Base-by-base conservation (phyloP, 2,113 vertebrate genomes). In the Spea multiplicata region DNA sequence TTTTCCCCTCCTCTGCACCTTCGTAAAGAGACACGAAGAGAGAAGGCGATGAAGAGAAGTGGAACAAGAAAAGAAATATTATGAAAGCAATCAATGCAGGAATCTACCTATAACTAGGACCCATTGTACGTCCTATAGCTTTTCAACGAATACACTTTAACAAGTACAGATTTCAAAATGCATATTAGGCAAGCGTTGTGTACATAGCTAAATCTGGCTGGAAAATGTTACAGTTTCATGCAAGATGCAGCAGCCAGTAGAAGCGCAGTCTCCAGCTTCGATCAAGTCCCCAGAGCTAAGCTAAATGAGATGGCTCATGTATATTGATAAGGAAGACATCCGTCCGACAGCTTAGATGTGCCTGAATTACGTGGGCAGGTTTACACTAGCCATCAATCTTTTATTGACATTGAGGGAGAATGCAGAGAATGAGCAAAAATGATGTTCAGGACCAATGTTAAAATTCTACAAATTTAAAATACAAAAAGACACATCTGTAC, bases 1-100 rank as follows among this genome's bases (percentile, higher is more conserved):
- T 97, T 95, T 91, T 93, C 92, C 89, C 91, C 92, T 93, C 91
- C 91, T 85, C 89, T 86, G 88, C 90, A 93, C 91, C 93, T 95
- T 89, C 84, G 83, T 45, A 81, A 82, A 86, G 80, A 81, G 53
- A 59, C 14, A 13, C 12, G 55, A 59, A 59, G 8, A 8, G 12
- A 12, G 55, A 59, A 12, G 9, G 10, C 2, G 5, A 59, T 9
- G 68, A 9, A 3, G 5, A 66, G 6, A 68, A 85, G 76, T 84
- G 82, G 84, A 81, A 77, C 74, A 69, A 12, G 81, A 81, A 12
- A 44, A n/a, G 7, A 46, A 9, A 55, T 48, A 0, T 0, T 2
- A 65, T 52, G 14, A 62, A 66, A 46, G 53, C 61, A 53, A 14
- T 13, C 65, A 50, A 0, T 2, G 49, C n/a, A 67, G 74, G 1